Conservation (phyloP, 2,888 invertebrate genomes). For the Toxonevra muliebris region DNA sequence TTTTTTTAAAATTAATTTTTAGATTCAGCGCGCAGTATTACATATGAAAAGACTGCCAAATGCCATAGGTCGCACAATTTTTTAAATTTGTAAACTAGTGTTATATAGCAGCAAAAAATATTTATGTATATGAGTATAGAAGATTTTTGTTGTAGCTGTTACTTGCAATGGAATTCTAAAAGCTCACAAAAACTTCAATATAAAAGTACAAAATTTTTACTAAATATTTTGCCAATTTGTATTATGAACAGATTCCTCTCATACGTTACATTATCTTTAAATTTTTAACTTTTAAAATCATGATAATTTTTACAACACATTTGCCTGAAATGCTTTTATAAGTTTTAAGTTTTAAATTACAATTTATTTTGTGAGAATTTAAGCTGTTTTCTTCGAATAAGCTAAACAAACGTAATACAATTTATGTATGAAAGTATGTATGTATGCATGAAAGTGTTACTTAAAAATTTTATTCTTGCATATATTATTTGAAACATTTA, state of each 20-base stretch:
- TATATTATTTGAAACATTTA: not conserved
- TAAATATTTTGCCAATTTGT: not conserved
- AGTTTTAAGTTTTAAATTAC: not conserved
- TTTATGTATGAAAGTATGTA: not conserved
- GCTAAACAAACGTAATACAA: not conserved
- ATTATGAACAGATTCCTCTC: not conserved
- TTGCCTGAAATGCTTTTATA: not conserved
- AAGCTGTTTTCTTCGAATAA: not conserved
- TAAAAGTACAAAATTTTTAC: constrained; percentile 12
- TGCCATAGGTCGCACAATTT: too few species aligned
- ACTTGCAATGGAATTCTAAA: not conserved
- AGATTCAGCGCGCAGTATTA: too few species aligned
- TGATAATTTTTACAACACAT: constrained; percentile 12
- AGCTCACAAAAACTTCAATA: not conserved
- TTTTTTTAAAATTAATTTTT: too few species aligned
- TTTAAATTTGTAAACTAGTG: too few species aligned
- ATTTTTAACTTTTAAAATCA: constrained; percentile 13
- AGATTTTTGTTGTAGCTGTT: not conserved
- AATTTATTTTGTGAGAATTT: not conserved
- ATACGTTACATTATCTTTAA: not conserved
- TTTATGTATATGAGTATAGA: not conserved
- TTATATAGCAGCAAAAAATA: not conserved
- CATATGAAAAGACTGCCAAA: too few species aligned
- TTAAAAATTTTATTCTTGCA: not conserved
- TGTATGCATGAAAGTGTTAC: not conserved